Base-by-base conservation (phyloP, 1,140 invertebrate genomes). In the Magallana ariakensis region DNA sequence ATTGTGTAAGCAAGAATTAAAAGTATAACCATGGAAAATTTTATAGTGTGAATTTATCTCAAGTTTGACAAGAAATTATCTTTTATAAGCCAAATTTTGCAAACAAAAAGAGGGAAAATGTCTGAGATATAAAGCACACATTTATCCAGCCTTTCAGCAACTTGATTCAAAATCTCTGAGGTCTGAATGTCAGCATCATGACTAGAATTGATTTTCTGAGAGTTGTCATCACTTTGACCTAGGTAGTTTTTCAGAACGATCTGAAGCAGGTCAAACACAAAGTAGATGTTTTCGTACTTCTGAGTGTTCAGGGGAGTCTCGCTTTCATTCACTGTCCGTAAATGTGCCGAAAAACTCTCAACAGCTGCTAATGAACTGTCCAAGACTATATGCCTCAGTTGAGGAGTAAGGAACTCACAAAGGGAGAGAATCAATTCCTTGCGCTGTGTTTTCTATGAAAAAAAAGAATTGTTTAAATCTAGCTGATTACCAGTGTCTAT, bases 71-170 rank as follows among this genome's bases (percentile, higher is more conserved):
- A 75, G 9, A 26, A 26, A 33, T 75, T 75, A 26, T 26, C 22
- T 22, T 75, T 75, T 5, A 75, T 75, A 13, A 75, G 66, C 66
- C 66, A 75, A 13, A 75, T 75, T 75, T 75, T 75, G 33, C 22
- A 75, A 0, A 33, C 66, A 33, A 75, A 75, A 19, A 75, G 22
- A 33, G 66, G 66, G 33, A 75, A 75, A 5, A 7, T 75, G 33
- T 75, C 66, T 75, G 66, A 75, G 33, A 75, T 75, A 33, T 75
- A 75, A 19, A 75, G 33, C 13, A 75, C 66, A 75, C 66, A 75
- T 33, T 75, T 22, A 33, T 75, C 66, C 11, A 75, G 66, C 11
- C 66, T 75, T 26, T 75, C 66, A 75, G 22, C 33, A 26, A 75
- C 66, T 11, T 75, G 22, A 3, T 19, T 26, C 22, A 75, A 33